A percentile compares a stretch with the other conserved stretches of the same genome.
Evolutionary conservation across 2,113 vertebrate genomes (phyloP).

Genomic region (Mesembrinibis cayennensis): DNA sequence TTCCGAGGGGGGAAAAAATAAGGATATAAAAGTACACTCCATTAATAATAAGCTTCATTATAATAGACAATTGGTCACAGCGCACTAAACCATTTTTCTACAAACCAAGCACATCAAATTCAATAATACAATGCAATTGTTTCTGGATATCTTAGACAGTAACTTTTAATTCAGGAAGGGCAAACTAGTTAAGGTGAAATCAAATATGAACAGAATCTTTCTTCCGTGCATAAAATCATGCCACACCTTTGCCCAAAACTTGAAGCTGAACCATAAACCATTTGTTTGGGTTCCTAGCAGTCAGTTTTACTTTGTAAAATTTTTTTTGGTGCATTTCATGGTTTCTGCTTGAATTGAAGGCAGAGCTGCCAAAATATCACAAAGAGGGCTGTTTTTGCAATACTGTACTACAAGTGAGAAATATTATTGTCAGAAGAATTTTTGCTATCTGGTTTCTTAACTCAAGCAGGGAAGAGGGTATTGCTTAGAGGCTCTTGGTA

Average conservation of each 20-base stretch:
- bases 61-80: not conserved
- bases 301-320: not conserved
- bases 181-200: not conserved
- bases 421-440: not conserved
- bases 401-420: not conserved
- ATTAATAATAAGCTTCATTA: slow-evolving; percentile 21
- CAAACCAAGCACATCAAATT: slow-evolving; percentile 2
- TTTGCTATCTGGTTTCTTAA: slow-evolving; percentile 9
- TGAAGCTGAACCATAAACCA: not conserved
- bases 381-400: not conserved
- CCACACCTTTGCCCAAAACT: not conserved
- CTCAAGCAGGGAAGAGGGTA: not conserved
- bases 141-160: not conserved
- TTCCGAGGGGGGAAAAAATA: not conserved
- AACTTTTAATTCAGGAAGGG: not conserved
- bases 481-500: not conserved
- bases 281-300: not conserved
- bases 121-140: not conserved
- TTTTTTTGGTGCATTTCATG: not conserved
- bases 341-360: not conserved
- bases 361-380: not conserved
- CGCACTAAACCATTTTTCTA: not conserved
- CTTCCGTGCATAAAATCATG: accelerated
- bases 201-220: not conserved
- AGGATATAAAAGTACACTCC: not conserved